Evolutionary conservation across 2,113 vertebrate genomes (phyloP).

Genomic region (Oxygymnocypris stewartii): DNA sequence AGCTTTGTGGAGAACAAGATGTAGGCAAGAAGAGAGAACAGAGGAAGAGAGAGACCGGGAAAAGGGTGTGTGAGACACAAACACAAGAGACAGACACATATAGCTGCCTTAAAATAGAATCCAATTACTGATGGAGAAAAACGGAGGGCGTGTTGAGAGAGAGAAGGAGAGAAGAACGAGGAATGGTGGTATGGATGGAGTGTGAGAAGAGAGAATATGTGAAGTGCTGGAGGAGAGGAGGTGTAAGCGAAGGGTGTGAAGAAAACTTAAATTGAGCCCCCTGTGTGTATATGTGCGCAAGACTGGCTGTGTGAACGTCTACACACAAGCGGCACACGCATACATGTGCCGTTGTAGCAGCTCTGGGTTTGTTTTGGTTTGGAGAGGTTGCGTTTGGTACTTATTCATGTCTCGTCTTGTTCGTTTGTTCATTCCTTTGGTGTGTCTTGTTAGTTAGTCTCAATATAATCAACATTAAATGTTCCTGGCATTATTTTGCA

Average conservation of each 20-base stretch:
- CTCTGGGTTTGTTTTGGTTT: conserved; percentile 12
- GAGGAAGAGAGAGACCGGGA: conserved; percentile 83
- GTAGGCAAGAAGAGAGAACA: conserved; percentile 60
- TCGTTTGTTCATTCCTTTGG: neutral
- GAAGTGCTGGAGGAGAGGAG: conserved; percentile 67
- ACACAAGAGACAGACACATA: conserved; percentile 79
- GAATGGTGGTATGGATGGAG: conserved; percentile 26
- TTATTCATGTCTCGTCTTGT: neutral
- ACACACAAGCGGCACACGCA: conserved; percentile 35
- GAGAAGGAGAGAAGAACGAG: conserved; percentile 36
- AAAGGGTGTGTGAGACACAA: conserved; percentile 77
- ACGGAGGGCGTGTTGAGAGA: conserved; percentile 57
- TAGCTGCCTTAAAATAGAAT: conserved; percentile 79
- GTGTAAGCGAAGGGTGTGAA: conserved; percentile 65
- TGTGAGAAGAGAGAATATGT: conserved; percentile 60
- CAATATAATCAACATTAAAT: neutral
- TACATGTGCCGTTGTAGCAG: neutral
- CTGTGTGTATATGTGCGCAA: conserved; percentile 58
- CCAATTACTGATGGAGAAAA: conserved; percentile 75
- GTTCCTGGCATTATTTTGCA: neutral
- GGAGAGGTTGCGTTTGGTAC: neutral
- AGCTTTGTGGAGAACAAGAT: conserved; percentile 59
- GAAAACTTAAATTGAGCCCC: conserved; percentile 68
- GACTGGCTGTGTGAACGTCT: conserved; percentile 44
- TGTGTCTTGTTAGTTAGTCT: neutral